phyloP scores from a whole-genome alignment of 2,888 invertebrate species.

The Drosophila conformis region DNA sequence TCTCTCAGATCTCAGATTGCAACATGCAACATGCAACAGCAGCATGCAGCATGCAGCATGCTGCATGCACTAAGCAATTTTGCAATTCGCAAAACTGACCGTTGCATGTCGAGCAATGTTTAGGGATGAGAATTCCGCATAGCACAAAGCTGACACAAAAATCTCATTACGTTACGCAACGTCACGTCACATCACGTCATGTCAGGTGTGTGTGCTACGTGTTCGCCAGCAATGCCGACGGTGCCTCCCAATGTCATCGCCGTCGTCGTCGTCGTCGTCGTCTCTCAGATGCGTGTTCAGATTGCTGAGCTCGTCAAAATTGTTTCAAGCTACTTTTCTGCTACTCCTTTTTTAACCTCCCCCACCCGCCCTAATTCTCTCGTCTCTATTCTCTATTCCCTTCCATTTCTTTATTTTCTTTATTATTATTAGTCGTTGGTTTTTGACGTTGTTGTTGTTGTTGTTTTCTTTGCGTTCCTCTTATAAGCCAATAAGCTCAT shows the following conservation, averaged over 20 bases:
- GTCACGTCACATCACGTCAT: conserved; percentile 65
- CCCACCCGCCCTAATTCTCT: background rate
- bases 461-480: conserved; percentile 19
- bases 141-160: conserved; percentile 68
- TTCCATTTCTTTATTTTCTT: conserved; percentile 1
- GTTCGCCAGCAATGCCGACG: conserved; percentile 41
- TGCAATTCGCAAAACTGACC: background rate
- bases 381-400: background rate
- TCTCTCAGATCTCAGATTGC: conserved; percentile 7
- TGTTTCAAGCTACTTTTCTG: conserved; percentile 38
- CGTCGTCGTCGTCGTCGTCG: conserved; percentile 11
- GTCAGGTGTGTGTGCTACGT: conserved; percentile 41
- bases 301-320: conserved; percentile 64
- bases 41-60: background rate
- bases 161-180: conserved; percentile 76
- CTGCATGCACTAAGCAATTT: background rate
- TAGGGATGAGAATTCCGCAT: conserved; percentile 13
- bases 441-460: conserved; percentile 5
- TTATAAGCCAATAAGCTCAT: conserved; percentile 73
- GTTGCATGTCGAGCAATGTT: background rate
- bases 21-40: conserved; percentile 3
- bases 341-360: conserved; percentile 1
- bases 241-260: conserved; percentile 15
- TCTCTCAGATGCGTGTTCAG: conserved; percentile 57
- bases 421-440: conserved; percentile 9